Base-by-base conservation (phyloP, 2,113 vertebrate species). In the Pelecanus crispus region DNA sequence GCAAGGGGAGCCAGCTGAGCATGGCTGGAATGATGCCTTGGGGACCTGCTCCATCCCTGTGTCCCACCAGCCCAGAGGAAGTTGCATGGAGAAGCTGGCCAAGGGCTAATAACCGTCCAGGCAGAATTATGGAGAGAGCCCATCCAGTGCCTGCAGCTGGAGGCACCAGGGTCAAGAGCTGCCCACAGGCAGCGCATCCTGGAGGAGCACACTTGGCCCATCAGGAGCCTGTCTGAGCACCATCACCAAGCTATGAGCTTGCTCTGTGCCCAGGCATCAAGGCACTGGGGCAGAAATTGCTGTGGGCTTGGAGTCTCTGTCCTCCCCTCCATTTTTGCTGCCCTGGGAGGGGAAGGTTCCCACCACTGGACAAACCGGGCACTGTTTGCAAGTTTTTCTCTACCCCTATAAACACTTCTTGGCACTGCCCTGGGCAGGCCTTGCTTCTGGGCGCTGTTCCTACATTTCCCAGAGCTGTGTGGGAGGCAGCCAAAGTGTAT, bases 31-130 rank as follows among this genome's bases (percentile, higher is more conserved):
- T 34, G 20, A 19, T n/a, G 15, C 53, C 44, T 40, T 17, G 50
- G 28, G 36, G 70, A 40, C 28, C 15, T 32, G 70, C 36, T 53
- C 20, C 28, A 18, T 53, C 50, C 70, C 20, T 40, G 4, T 32
- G 36, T 38, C 53, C 25, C 32, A 62, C 6, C 62, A 74, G 21
- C 9, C 16, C 71, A 42, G 40, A 68, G 22, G 32, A 34, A 26
- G 32, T 26, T 68, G 66, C 11, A 9, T 26, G 32, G 22, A 81
- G 67, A 32, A 67, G 38, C 15, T 78, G 74, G 17, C 8, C 52
- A 40, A 10, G 32, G 15, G 19, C 10, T 44, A 34, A 34, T 22
- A 20, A 25, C 24, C 0, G 0, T 25, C 15, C 5, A 1, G 66
- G 7, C 47, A 71, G 38, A 38, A 44, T 28, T 16, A 16, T 26